A percentile compares a stretch with the other conserved stretches of the same genome.
Evolutionary conservation across 2,888 invertebrate genomes (phyloP).

Genomic region (Caenorhabditis sulstoni): DNA sequence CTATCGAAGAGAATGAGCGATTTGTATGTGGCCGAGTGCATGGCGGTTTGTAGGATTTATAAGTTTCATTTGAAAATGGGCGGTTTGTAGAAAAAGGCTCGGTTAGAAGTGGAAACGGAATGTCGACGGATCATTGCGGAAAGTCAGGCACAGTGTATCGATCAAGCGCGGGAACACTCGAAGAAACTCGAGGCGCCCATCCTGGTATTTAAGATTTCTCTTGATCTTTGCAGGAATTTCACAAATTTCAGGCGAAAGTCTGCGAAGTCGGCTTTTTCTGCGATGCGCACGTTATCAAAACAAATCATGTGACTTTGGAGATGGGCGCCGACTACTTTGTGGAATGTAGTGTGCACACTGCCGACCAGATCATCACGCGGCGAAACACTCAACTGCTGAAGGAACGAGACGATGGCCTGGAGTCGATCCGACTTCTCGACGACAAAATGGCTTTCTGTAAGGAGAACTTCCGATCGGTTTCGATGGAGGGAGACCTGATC

Average conservation of each 20-base stretch:
- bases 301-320: conserved; percentile 41
- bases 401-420: conserved; percentile 17
- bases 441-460: conserved; percentile 34
- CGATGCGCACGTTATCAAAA: conserved; percentile 43
- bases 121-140: conserved; percentile 27
- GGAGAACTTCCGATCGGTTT: conserved; percentile 18
- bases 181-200: conserved; percentile 39
- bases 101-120: conserved; percentile 34
- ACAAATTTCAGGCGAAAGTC: conserved; percentile 49
- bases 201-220: conserved; percentile 22
- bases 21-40: conserved; percentile 37
- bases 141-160: conserved; percentile 18
- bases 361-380: conserved; percentile 28
- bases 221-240: too few species aligned
- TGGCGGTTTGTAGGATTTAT: conserved; percentile 10
- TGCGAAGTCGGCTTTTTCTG: conserved; percentile 52
- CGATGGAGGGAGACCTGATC: conserved; percentile 8
- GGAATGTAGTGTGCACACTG: conserved; percentile 43
- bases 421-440: conserved; percentile 27
- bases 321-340: conserved; percentile 30
- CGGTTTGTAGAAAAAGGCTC: conserved; percentile 20
- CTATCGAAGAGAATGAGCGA: conserved; percentile 17
- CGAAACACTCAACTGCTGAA: conserved; percentile 16
- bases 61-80: background rate
- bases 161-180: conserved; percentile 21